Conservation (phyloP, 2,888 invertebrate genomes). For the Scotopteryx bipunctaria region DNA sequence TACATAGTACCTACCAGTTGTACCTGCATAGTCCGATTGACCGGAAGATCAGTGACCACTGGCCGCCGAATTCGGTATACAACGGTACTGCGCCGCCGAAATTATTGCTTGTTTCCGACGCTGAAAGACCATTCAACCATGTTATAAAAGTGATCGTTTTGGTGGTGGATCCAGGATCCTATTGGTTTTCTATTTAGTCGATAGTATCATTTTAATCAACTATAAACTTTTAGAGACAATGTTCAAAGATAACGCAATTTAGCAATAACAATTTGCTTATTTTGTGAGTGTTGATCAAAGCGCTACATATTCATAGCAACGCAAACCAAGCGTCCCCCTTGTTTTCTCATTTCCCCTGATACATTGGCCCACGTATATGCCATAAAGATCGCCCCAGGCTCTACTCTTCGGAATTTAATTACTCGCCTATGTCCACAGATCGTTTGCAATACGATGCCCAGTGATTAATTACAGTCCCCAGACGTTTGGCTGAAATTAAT, state of each 20-base stretch:
- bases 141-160: too few relatives aligned
- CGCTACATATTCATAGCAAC: slow-evolving; percentile 11
- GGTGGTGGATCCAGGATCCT: too few relatives aligned
- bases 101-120: slow-evolving; percentile 58
- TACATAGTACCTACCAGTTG: slow-evolving; percentile 19
- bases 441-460: slow-evolving; percentile 50
- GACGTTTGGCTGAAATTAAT: slow-evolving; percentile 29
- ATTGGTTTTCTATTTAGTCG: too few relatives aligned
- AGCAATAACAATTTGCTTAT: slow-evolving; percentile 10
- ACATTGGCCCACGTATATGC: slow-evolving; percentile 39
- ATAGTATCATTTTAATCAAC: slow-evolving; percentile 33
- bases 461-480: slow-evolving; percentile 38
- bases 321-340: slow-evolving; percentile 44
- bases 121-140: slow-evolving; percentile 26
- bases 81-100: slow-evolving; percentile 71
- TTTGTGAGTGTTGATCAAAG: slow-evolving; percentile 4
- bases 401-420: slow-evolving; percentile 66
- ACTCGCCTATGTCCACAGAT: slow-evolving; percentile 59
- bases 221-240: slow-evolving; percentile 12
- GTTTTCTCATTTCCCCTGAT: slow-evolving; percentile 51
- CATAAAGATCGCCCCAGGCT: slow-evolving; percentile 50
- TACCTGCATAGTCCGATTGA: slow-evolving; percentile 37
- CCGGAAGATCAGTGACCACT: slow-evolving; percentile 80
- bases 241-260: slow-evolving; percentile 6
- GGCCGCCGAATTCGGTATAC: slow-evolving; percentile 67